Evolutionary conservation across 2,113 vertebrate genomes (phyloP), one percentile per base, ranked within the genome.

Genomic region (Paedocypris sp.): DNA sequence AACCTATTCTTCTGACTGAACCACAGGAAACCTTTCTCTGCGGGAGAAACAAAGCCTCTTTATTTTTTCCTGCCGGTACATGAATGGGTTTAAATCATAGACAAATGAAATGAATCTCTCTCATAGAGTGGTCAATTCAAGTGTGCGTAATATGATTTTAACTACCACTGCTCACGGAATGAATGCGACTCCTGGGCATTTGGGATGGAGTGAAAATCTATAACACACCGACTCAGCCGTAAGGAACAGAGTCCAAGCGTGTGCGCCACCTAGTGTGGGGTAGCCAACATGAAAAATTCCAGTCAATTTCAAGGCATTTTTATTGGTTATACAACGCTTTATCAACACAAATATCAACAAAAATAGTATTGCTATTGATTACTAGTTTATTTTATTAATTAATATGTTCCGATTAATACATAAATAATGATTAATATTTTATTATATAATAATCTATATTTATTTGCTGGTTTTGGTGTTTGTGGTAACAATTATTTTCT

Each of bases 71-170:
- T 41, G 36, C 38, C 32, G 25, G 26, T 13, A 32, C 11, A 32
- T 57, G 26, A 22, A 45, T 1, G 7, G 39, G 43, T 58, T 58
- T 22, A 42, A 32, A n/a, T 45, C 39, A 32, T 43, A 26, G 25
- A 43, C 54, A 58, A 19, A 58, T 58, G 3, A 58, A 58, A 58
- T 58, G 54, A 58, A n/a, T n/a, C n/a, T n/a, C 54, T 58, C 25
- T 58, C 39, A 25, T 58, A n/a, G 39, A 43, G 39, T 58, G 39
- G 26, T 45, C 54, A 28, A 58, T 45, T 20, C 54, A 11, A 43
- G 54, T 58, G 54, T 58, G 7, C 32, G 38, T 43, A 58, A 58
- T 58, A 43, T 58, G 28, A 43, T 58, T 58, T 42, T 45, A 58
- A 43, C 26, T 43, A 43, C 16, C 39, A 43, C 39, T 58, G 39